These are phyloP conservation scores for Tragelaphus eurycerus DNA, from an alignment of 2,797 vertebrate genomes.

Conservation along the genomic window DNA sequence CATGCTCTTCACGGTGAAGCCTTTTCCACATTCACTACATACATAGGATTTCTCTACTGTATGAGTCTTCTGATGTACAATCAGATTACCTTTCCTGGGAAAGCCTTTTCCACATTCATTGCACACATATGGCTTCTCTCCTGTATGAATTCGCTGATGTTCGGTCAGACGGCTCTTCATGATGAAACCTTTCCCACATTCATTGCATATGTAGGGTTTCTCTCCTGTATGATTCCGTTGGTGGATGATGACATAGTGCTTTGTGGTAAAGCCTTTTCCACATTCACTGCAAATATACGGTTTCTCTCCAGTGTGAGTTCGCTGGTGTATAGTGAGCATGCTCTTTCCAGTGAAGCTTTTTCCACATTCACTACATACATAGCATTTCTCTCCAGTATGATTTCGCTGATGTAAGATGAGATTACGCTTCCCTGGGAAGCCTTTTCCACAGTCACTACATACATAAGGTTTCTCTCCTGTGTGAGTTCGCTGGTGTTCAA, in stretches of 20 bases:
- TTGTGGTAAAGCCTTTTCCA: slow-evolving; percentile 70
- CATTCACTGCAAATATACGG: slow-evolving; percentile 60
- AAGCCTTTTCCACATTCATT: slow-evolving; percentile 61
- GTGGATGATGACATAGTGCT: slow-evolving; percentile 63
- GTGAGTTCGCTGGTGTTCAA: slow-evolving; percentile 66
- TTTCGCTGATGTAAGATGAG: slow-evolving; percentile 71
- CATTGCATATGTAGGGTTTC: slow-evolving; percentile 58
- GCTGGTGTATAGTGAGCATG: slow-evolving; percentile 52
- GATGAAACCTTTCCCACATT: slow-evolving; percentile 71
- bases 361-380: slow-evolving; percentile 59
- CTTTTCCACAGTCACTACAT: slow-evolving; percentile 65
- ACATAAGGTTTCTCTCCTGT: slow-evolving; percentile 66
- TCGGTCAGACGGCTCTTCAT: slow-evolving; percentile 62
- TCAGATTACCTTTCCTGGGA: slow-evolving; percentile 45
- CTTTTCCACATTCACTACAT: slow-evolving; percentile 61
- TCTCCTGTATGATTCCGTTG: slow-evolving; percentile 69
- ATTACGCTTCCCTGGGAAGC: slow-evolving; percentile 63
- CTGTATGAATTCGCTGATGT: slow-evolving; percentile 70
- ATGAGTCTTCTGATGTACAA: slow-evolving; percentile 61
- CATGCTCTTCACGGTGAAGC: slow-evolving; percentile 53
- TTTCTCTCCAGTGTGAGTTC: slow-evolving; percentile 66
- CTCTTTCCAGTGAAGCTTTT: slow-evolving; percentile 65
- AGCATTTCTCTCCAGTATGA: slow-evolving; percentile 72
- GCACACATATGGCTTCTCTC: slow-evolving; percentile 70
- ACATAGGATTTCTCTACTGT: slow-evolving; percentile 17